phyloP scores from a whole-genome alignment of 2,797 vertebrate genomes.

The Hippopotamyrus pictus region DNA sequence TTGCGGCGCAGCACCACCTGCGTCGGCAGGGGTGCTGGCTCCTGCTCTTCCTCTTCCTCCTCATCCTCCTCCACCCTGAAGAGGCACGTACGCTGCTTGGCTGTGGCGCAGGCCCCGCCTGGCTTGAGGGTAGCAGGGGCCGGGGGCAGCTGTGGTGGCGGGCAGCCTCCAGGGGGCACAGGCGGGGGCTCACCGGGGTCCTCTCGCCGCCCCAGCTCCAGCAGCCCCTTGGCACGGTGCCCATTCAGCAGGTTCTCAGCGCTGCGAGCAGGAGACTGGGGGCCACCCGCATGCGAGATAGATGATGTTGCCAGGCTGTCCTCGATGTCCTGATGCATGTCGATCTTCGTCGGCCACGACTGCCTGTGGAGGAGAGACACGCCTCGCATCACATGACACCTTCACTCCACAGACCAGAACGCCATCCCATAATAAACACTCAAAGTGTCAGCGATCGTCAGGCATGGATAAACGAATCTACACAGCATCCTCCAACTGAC shows the following conservation, averaged over 20 bases:
- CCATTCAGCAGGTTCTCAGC: conserved; percentile 84
- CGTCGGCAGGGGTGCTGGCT: conserved; percentile 69
- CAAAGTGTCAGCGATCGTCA: neutral
- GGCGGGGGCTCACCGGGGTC: conserved; percentile 62
- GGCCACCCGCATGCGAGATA: conserved; percentile 76
- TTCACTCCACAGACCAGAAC: neutral
- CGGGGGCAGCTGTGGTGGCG: conserved; percentile 36
- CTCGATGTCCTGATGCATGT: conserved; percentile 92
- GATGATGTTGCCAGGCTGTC: conserved; percentile 87
- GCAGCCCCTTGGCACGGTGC: conserved; percentile 76
- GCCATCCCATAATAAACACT: neutral
- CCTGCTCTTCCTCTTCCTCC: conserved; percentile 91
- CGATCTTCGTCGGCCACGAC: conserved; percentile 89
- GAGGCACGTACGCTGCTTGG: conserved; percentile 75
- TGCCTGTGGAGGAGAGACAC: conserved; percentile 63
- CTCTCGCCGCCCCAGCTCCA: conserved; percentile 75
- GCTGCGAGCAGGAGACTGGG: conserved; percentile 81
- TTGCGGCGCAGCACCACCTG: conserved; percentile 85
- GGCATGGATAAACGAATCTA: neutral
- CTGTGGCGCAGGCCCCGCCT: conserved; percentile 40
- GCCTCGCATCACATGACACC: neutral
- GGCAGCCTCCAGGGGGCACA: conserved; percentile 5
- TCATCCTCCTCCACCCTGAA: conserved; percentile 94
- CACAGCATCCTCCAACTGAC: neutral
- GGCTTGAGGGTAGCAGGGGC: conserved; percentile 40